Percentiles rank a stretch among this genome's conserved stretches.
Evolutionary conservation across 37 sponge, comb jelly and placozoan genomes (phyloP).

Genomic region (Beroe forskalii): DNA sequence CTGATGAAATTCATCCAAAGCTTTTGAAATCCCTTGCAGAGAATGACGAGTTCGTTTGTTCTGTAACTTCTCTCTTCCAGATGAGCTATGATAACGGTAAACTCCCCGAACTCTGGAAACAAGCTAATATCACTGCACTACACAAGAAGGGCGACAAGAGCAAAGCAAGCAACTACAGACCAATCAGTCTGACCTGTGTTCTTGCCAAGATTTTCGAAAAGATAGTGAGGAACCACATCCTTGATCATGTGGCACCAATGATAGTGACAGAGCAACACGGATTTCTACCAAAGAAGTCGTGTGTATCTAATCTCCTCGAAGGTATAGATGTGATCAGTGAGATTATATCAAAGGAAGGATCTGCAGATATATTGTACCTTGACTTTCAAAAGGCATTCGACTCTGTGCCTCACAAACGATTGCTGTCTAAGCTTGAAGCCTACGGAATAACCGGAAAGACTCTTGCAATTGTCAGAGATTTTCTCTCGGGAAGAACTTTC

Average conservation of each 20-base stretch:
- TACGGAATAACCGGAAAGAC: background rate
- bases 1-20: no score
- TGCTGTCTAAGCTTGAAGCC: background rate
- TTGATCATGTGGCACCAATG: background rate
- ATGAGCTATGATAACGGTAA: background rate
- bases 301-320: background rate
- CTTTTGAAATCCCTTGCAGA: background rate
- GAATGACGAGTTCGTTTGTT: background rate
- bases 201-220: constrained; percentile 32
- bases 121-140: no score
- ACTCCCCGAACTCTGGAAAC: constrained; percentile 20
- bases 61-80: background rate
- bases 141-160: constrained; percentile 20
- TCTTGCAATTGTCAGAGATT: background rate
- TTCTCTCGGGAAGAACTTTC: background rate
- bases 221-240: constrained; percentile 6
- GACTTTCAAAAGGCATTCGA: constrained; percentile 51
- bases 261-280: background rate
- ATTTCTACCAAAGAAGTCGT: background rate
- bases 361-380: constrained; percentile 1
- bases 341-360: background rate
- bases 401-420: background rate
- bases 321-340: background rate
- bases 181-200: constrained; percentile 25
- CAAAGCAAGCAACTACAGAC: no score